These are phyloP conservation scores for Chionis minor DNA, from an alignment of 2,113 vertebrate genomes.

Conservation along the genomic window DNA sequence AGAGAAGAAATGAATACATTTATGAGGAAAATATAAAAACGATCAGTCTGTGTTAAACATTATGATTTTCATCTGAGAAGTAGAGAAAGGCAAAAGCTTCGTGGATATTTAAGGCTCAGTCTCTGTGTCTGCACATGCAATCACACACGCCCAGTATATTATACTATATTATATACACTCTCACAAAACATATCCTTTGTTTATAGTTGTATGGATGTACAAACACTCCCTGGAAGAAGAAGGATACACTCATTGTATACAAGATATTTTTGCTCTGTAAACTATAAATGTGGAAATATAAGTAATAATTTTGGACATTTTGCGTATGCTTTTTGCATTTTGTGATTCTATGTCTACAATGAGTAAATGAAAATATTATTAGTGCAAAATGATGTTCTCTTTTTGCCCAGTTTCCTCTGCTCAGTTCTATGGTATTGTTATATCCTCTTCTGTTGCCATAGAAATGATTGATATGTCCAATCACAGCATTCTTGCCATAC, in stretches of 20 bases:
- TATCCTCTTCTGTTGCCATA: constrained; percentile 53
- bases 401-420: background rate
- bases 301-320: background rate
- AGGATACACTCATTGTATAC: background rate
- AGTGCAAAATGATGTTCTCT: background rate
- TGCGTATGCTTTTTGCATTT: background rate
- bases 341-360: background rate
- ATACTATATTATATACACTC: background rate
- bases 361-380: background rate
- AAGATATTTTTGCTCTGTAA: background rate
- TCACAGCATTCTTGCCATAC: constrained; percentile 6
- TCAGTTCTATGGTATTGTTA: background rate
- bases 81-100: background rate
- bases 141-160: background rate
- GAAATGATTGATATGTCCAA: constrained; percentile 55
- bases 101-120: background rate
- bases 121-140: background rate
- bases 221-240: background rate
- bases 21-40: background rate
- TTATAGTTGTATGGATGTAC: background rate
- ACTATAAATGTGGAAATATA: background rate
- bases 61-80: background rate
- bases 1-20: background rate
- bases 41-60: background rate
- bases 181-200: constrained; percentile 22